Base-by-base conservation (phyloP, 30 jellyfish, hydroid and myxozoan genomes). In the Sanderia malayensis region DNA sequence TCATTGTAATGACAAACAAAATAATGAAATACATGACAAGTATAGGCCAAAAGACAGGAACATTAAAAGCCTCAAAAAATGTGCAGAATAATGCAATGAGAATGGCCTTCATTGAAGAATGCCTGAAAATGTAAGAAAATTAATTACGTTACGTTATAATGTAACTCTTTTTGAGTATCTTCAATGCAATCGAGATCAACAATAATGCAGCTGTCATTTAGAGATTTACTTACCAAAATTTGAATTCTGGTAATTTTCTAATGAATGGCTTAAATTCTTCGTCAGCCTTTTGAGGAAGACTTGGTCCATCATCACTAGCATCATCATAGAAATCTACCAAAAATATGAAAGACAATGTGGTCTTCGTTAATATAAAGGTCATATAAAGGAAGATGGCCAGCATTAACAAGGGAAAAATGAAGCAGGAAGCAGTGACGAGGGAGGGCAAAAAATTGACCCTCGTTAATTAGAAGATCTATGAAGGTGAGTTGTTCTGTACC, bases 41-140 rank as follows among this genome's bases (percentile, higher is more conserved):
- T 57, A 93, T 93, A 2, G 99, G 99, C 99, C 99, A 93, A 72
- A 85, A 93, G 17, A 93, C 99, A 1, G 99, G 99, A 19, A 93
- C 76, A 64, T 93, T 87, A 74, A 93, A 93, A 62, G 88, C 88
- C 1, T 86, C 96, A 67, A 93, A 93, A 61, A 44, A 93, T 21
- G 99, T 93, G 71, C 99, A 93, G 22, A 60, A 6, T 34, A 88
- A 45, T 31, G 97, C 96, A 23, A 93, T 69, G 10, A 81, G 60
- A 61, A 85, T 44, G 21, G 99, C 88, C 45, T 81, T 86, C 10
- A 92, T 19, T 18, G 96, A 67, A 9, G 96, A 80, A 67, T 85
- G 89, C 99, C 99, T 93, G 62, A 44, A 75, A 77, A 2, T 7
- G 47, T 2, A 60, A 60, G 47, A 60, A 60, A 9, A 57, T n/a